These are phyloP conservation scores for Drosophila dunni DNA, from an alignment of 1,140 invertebrate species.

Conservation along the genomic window DNA sequence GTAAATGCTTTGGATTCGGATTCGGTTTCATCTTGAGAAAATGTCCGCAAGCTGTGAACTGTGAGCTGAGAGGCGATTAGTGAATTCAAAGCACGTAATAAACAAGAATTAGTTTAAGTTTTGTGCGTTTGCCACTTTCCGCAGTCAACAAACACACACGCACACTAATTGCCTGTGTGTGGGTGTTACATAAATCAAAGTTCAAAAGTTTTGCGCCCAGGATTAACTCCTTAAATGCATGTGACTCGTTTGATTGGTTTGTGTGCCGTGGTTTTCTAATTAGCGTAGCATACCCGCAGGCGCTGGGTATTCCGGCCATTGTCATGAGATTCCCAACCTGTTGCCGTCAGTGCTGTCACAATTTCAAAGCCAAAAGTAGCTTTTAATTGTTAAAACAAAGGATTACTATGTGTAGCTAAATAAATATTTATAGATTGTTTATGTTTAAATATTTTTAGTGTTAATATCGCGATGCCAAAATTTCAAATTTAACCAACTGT, in stretches of 20 bases:
- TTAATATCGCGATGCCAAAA: no score
- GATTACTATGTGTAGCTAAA: no score
- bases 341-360: no score
- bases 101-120: slow-evolving; percentile 62
- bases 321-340: slow-evolving; percentile 59
- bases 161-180: slow-evolving; percentile 17
- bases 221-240: slow-evolving; percentile 74
- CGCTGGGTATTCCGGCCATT: slow-evolving; percentile 23
- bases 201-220: slow-evolving; percentile 71
- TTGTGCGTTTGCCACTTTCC: slow-evolving; percentile 51
- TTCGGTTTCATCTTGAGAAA: slow-evolving; percentile 20
- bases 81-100: slow-evolving; percentile 73
- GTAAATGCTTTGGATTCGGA: slow-evolving; percentile 2
- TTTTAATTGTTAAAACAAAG: no score
- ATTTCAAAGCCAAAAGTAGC: no score
- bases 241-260: slow-evolving; percentile 50
- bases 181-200: slow-evolving; percentile 72
- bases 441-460: no score
- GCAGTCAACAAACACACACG: slow-evolving; percentile 21
- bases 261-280: slow-evolving; percentile 71
- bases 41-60: slow-evolving; percentile 11
- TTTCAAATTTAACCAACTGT: no score
- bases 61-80: not conserved
- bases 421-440: no score
- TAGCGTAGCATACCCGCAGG: slow-evolving; percentile 59